Conservation (phyloP, 92 coral and sea anemone species). For the Epizoanthus ramosus region DNA sequence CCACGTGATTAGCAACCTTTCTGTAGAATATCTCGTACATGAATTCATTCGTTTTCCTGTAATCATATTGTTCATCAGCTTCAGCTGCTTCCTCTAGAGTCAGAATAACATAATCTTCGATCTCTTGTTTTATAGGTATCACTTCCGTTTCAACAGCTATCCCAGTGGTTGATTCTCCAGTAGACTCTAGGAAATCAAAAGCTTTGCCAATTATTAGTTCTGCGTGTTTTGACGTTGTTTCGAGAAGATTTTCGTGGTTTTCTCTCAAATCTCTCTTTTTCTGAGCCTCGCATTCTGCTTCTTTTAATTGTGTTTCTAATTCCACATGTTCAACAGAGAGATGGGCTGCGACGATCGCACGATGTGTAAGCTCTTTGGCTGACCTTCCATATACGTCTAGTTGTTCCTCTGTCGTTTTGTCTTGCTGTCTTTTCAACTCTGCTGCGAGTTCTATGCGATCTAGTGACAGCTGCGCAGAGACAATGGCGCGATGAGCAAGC, state of each 20-base stretch:
- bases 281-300: conserved; percentile 23
- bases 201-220: conserved; percentile 68
- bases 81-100: conserved; percentile 54
- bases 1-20: conserved; percentile 40
- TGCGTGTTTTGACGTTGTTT: conserved; percentile 27
- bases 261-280: conserved; percentile 16
- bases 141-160: background rate
- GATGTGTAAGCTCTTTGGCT: conserved; percentile 40
- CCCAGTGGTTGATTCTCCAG: conserved; percentile 3
- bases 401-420: conserved; percentile 35
- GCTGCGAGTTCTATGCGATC: conserved; percentile 59
- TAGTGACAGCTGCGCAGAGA: conserved; percentile 63
- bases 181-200: conserved; percentile 46
- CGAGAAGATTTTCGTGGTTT: background rate
- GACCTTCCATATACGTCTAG: conserved; percentile 34
- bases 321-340: conserved; percentile 34
- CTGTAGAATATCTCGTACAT: background rate
- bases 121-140: conserved; percentile 18
- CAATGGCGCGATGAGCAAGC: conserved; percentile 61
- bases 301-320: background rate
- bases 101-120: conserved; percentile 51
- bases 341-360: conserved; percentile 48
- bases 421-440: conserved; percentile 44
- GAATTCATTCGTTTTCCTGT: background rate
- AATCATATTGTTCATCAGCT: conserved; percentile 43